Evolutionary conservation across 1,140 invertebrate genomes (phyloP), one percentile per base, ranked within the genome.

Genomic region (Aradophagus sp.): DNA sequence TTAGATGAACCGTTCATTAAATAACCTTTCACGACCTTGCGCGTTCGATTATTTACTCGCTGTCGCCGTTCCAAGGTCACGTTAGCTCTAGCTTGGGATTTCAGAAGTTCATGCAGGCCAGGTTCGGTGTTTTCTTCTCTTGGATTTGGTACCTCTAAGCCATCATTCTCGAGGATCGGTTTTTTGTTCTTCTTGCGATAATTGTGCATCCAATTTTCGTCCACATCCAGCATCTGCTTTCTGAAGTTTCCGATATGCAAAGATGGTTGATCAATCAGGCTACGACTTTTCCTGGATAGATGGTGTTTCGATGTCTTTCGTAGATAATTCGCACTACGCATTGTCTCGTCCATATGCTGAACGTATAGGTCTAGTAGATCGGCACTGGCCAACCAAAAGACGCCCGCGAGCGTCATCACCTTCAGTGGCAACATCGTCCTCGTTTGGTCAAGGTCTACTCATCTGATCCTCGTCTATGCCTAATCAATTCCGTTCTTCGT

Each of bases 261-360:
- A 2, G 44, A 1, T 0, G 72, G 17, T 0, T 75, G 58, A 4
- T 75, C 74, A 0, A 65, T 6, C 0, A 79, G 13, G 14, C 73
- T 76, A 12, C 84, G 74, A n/a, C 42, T 55, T 23, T 79, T 74
- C 1, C 47, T 42, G 1, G 48, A 61, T 7, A 34, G 12, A 5
- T n/a, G 23, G 0, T 63, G 35, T 50, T 61, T 10, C 38, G 59
- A 35, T 53, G 75, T 15, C 11, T 10, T 59, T n/a, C n/a, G 65
- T 8, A 53, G 68, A 41, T 83, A 77, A 3, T 52, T 47, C 0
- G 52, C 3, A 1, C 80, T 80, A 2, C 69, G 67, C 82, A 84
- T 86, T 0, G 77, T 79, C 23, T 85, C 81, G 62, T 85, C 83
- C 83, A 86, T 85, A 73, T 85, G 81, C 31, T 85, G 79, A 0